These are phyloP conservation scores for Alviniconcha marisindica DNA, from an alignment of 1,140 invertebrate genomes.

Conservation along the genomic window DNA sequence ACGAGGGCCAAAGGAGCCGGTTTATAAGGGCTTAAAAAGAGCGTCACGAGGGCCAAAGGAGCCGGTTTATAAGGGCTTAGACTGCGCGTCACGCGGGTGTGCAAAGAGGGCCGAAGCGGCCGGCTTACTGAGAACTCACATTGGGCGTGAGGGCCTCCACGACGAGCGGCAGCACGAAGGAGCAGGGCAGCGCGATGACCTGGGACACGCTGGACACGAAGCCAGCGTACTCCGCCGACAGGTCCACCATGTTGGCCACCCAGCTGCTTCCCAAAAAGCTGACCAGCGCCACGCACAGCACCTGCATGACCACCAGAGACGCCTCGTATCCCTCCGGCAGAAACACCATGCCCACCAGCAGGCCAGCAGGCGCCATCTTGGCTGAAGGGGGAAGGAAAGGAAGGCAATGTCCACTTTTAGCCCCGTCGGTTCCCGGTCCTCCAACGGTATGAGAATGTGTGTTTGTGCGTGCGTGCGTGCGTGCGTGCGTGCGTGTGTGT, in stretches of 20 bases:
- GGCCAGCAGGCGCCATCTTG: not conserved
- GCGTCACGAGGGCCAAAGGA: too few species aligned
- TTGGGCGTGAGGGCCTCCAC: not conserved
- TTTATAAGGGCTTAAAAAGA: too few species aligned
- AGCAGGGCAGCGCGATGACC: not conserved
- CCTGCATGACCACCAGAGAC: not conserved
- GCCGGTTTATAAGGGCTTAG: too few species aligned
- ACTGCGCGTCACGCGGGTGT: too few species aligned
- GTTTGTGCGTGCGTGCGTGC: too few species aligned
- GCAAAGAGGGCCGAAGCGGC: not conserved
- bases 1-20: too few species aligned
- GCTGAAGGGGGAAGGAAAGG: not conserved
- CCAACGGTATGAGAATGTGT: too few species aligned
- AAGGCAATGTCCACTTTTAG: too few species aligned
- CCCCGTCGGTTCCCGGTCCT: too few species aligned
- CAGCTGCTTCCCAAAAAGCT: not conserved
- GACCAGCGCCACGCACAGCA: not conserved
- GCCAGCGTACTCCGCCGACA: not conserved
- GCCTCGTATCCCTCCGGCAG: not conserved
- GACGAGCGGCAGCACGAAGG: not conserved
- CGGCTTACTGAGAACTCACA: not conserved
- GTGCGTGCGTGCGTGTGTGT: too few species aligned
- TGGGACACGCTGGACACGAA: slow-evolving; percentile 12
- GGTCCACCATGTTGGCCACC: slow-evolving; percentile 23
- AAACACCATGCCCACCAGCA: not conserved